Percentiles rank a stretch among this genome's conserved stretches.
Evolutionary conservation across 2,888 invertebrate genomes (phyloP).

Genomic region (Congeria kusceri): DNA sequence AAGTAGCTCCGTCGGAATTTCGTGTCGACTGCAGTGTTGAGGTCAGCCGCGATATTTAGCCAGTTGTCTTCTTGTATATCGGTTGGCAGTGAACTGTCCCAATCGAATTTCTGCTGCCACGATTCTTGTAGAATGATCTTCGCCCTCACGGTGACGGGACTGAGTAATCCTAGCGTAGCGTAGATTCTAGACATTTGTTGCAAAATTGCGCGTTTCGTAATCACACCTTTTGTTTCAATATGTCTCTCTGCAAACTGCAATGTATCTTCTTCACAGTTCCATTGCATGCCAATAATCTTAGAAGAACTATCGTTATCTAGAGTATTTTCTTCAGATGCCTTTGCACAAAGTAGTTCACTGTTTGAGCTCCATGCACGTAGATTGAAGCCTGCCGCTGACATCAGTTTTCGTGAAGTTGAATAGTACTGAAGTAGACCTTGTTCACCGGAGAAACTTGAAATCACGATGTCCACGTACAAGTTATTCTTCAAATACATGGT

Average conservation of each 20-base stretch:
- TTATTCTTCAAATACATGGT: constrained; percentile 4
- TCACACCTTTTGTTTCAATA: neutral
- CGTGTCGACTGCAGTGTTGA: neutral
- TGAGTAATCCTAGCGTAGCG: constrained; percentile 25
- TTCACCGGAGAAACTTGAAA: constrained; percentile 26
- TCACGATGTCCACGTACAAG: constrained; percentile 43
- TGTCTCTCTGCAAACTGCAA: constrained; percentile 8
- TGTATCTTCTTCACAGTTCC: constrained; percentile 6
- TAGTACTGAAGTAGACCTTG: constrained; percentile 16
- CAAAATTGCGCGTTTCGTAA: constrained; percentile 32
- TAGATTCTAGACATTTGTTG: constrained; percentile 32
- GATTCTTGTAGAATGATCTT: constrained; percentile 32
- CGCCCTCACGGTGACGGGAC: constrained; percentile 28
- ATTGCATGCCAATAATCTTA: constrained; percentile 26
- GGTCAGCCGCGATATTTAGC: constrained; percentile 7
- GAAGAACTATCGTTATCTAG: constrained; percentile 2
- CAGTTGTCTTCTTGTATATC: constrained; percentile 6
- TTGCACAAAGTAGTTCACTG: constrained; percentile 1
- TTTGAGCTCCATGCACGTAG: constrained; percentile 46
- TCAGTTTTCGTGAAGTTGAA: constrained; percentile 18
- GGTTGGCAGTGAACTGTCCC: constrained; percentile 20
- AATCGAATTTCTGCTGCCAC: constrained; percentile 19
- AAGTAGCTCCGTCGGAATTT: neutral
- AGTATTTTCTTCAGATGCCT: constrained; percentile 10
- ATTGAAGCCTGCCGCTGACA: constrained; percentile 28